Evolutionary conservation across 2,113 vertebrate genomes (phyloP).

Genomic region (Pithys albifrons): DNA sequence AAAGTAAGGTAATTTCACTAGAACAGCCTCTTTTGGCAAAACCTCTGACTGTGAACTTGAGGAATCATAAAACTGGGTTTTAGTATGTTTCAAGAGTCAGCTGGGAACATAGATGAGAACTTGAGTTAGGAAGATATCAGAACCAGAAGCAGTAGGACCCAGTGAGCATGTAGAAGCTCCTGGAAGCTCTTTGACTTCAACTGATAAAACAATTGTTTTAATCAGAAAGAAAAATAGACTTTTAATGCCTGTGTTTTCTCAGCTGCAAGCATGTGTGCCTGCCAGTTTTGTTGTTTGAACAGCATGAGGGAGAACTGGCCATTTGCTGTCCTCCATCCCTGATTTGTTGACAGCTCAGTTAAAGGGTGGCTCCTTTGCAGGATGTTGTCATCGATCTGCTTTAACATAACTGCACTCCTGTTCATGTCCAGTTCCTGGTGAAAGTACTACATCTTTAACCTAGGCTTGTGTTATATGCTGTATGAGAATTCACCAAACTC

Average conservation of each 20-base stretch:
- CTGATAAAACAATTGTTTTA: slow-evolving; percentile 9
- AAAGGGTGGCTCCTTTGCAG: background rate
- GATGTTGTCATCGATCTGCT: background rate
- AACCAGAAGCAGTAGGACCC: background rate
- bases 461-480: background rate
- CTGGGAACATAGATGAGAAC: background rate
- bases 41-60: background rate
- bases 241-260: slow-evolving; percentile 21
- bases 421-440: background rate
- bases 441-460: background rate
- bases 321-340: background rate
- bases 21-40: background rate
- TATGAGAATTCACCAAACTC: background rate
- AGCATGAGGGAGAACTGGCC: background rate
- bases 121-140: background rate
- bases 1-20: background rate
- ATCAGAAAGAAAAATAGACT: slow-evolving; percentile 32
- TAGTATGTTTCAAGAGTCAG: background rate
- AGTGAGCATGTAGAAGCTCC: background rate
- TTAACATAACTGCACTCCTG: background rate
- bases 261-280: background rate
- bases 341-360: slow-evolving; percentile 9
- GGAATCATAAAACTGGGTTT: background rate
- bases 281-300: slow-evolving; percentile 15
- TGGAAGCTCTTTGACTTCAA: background rate